A percentile compares a stretch with the other conserved stretches of the same genome.
These are phyloP conservation scores for Heterocephalus glaber DNA, from an alignment of 2,113 vertebrate genomes.

Conservation along the genomic window DNA sequence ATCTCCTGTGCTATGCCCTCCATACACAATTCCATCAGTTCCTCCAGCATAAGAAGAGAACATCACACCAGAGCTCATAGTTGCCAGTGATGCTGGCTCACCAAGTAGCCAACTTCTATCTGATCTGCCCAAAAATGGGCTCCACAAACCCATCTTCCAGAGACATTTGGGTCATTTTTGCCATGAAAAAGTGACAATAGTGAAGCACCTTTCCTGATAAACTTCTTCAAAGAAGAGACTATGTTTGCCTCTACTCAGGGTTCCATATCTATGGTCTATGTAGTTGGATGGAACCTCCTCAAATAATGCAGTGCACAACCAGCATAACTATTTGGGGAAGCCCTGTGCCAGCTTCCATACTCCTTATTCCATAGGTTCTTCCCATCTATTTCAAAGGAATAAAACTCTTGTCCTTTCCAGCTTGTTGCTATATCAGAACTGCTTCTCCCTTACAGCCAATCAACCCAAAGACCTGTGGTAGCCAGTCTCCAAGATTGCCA, in stretches of 20 bases:
- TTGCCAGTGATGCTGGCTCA: neutral
- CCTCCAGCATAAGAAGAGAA: neutral
- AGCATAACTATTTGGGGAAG: neutral
- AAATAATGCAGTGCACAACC: neutral
- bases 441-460: neutral
- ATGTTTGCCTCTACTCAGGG: neutral
- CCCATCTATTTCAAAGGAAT: neutral
- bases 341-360: neutral
- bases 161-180: neutral
- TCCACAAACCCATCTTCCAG: neutral
- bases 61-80: neutral
- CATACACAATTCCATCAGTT: neutral
- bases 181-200: neutral
- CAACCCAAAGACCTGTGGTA: neutral
- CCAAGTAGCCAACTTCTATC: neutral
- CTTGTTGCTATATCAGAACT: constrained; percentile 8
- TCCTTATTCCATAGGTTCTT: neutral
- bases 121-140: neutral
- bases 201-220: neutral
- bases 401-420: neutral
- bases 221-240: neutral
- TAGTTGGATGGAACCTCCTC: neutral
- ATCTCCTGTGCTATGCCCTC: neutral
- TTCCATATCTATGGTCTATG: neutral
- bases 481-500: neutral